Evolutionary conservation across 2,113 vertebrate species (phyloP), one percentile per base, ranked within the genome.

Genomic region (Talpa occidentalis): DNA sequence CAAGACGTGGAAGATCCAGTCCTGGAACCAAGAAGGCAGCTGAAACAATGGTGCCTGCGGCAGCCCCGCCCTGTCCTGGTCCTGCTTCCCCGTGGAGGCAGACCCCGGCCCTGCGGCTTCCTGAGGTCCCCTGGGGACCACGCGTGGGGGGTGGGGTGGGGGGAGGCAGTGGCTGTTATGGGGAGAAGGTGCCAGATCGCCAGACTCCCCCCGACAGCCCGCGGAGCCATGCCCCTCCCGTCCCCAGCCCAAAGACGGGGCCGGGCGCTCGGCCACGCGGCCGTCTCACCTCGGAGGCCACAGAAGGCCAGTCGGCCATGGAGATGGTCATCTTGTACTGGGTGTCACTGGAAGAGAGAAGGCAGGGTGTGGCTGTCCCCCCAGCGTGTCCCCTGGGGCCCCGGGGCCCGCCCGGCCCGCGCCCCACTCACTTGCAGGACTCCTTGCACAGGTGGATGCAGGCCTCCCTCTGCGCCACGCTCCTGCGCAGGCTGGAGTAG

Each of bases 281-380:
- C 44, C 3, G 0, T 10, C 1, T 95, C 97, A 99, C 98, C 98
- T 99, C 98, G 0, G 98, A 98, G 35, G 98, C 97, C 47, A 98
- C 98, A 0, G 98, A 99, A 0, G 98, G 98, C 98, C 98, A 99
- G 83, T 99, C 98, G 0, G 98, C 98, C 98, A 99, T 99, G 91
- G 98, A 98, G 86, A 99, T 98, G 96, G 98, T 99, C 98, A 99
- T 98, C 94, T 98, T 98, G 60, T 99, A 99, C 92, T 99, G 98
- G 0, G 98, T 98, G 95, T 99, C 98, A 21, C 98, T 99, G 97
- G 1, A 62, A 95, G 82, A 97, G 69, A 97, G 83, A 70, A 79
- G 6, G 15, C 70, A 87, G 60, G 60, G 3, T 7, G 28, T 91
- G 28, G 26, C 93, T 32, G 0, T 16, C 2, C 7, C 2, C 7